phyloP scores from a whole-genome alignment of 35 echinoderm and acorn worm species.

The Ophiothrix spiculata region DNA sequence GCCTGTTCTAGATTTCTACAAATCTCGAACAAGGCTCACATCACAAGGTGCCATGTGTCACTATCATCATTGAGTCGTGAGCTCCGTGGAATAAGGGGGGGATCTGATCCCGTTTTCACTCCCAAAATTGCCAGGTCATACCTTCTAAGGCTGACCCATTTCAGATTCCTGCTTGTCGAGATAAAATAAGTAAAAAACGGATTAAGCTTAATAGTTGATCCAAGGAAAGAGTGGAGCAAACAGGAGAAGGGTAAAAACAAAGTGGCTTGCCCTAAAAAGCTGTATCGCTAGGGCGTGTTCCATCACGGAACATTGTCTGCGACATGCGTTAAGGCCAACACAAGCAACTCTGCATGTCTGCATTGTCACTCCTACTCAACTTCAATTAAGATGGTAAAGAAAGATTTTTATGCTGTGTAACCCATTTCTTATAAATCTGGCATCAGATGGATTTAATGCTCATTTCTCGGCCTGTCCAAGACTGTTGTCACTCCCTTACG shows the following conservation, averaged over 20 bases:
- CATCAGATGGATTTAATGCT: neutral
- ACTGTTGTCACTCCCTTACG: neutral
- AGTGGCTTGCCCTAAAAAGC: conserved; percentile 2
- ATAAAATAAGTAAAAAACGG: neutral
- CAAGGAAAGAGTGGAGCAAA: neutral
- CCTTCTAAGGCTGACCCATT: neutral
- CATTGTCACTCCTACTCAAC: neutral
- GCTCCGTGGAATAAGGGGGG: no score
- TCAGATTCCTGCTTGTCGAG: neutral
- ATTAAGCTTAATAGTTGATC: neutral
- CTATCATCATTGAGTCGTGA: neutral
- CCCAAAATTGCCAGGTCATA: neutral
- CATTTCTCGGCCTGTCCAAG: conserved; percentile 4
- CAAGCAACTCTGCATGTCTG: neutral
- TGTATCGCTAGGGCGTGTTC: neutral
- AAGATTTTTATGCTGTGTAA: conserved; percentile 3
- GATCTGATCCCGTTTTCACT: neutral
- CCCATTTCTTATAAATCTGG: neutral
- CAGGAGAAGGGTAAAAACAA: neutral
- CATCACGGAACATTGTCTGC: conserved; percentile 1
- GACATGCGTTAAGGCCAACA: conserved; percentile 3
- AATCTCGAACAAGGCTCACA: conserved; percentile 4
- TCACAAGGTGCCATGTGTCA: conserved; percentile 8
- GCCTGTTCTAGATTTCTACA: neutral
- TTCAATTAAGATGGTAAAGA: neutral